These are phyloP conservation scores for Heliconius ethilla DNA, from an alignment of 2,888 invertebrate genomes.

Conservation along the genomic window DNA sequence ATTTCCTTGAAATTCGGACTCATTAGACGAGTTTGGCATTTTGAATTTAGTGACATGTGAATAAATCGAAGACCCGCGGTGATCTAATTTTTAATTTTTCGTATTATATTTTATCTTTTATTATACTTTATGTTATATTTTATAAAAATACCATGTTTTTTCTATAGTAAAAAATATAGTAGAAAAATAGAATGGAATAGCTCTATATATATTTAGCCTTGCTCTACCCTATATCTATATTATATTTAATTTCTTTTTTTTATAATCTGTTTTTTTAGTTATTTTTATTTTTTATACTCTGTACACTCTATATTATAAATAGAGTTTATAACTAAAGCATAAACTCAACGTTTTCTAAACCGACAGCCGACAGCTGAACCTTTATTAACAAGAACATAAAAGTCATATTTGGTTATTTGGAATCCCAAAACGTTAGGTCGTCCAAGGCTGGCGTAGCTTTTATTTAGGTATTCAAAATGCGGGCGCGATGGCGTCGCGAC, in stretches of 20 bases:
- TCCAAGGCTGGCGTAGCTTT: slow-evolving; percentile 69
- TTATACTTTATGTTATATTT: neutral
- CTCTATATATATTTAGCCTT: slow-evolving; percentile 5
- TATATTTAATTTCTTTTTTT: slow-evolving; percentile 1
- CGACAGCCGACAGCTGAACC: neutral
- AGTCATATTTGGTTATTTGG: slow-evolving; percentile 17
- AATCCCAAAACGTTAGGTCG: slow-evolving; percentile 52
- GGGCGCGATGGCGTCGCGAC: slow-evolving; percentile 52
- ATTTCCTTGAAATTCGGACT: slow-evolving; percentile 69
- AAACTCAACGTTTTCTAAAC: neutral
- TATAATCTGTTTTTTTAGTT: neutral
- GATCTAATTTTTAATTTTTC: slow-evolving; percentile 13
- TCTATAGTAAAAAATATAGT: neutral
- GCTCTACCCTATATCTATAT: neutral
- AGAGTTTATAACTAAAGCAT: neutral
- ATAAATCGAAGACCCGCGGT: slow-evolving; percentile 52
- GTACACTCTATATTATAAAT: neutral
- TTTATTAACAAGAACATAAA: slow-evolving; percentile 13
- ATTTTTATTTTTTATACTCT: neutral
- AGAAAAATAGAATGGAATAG: neutral
- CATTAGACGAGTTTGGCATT: slow-evolving; percentile 75
- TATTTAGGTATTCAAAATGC: slow-evolving; percentile 66
- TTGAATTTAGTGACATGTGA: slow-evolving; percentile 67
- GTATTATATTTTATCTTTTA: neutral
- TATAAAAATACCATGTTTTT: slow-evolving; percentile 2